phyloP scores from a whole-genome alignment of 1,140 invertebrate species.

The Drosophila kepulauana region DNA sequence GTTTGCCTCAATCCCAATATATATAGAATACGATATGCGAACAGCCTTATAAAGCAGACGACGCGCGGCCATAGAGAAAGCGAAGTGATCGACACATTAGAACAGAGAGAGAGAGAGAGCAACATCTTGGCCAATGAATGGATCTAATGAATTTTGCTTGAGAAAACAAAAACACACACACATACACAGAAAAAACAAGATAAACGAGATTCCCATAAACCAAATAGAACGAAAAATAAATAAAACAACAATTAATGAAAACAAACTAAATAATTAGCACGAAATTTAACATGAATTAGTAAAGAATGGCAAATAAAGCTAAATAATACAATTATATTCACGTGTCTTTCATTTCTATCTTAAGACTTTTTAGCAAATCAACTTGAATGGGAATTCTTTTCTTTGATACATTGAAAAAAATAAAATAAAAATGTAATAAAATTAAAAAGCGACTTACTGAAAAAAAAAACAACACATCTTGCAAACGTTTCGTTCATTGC shows the following conservation, averaged over 20 bases:
- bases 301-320: slow-evolving; percentile 33
- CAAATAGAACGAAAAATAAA: slow-evolving; percentile 27
- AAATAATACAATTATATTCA: slow-evolving; percentile 19
- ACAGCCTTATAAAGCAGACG: slow-evolving; percentile 21
- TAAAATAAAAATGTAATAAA: not conserved
- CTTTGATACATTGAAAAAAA: too few relatives aligned
- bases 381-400: too few relatives aligned
- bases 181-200: not conserved
- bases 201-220: slow-evolving; percentile 32
- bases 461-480: too few relatives aligned
- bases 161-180: not conserved
- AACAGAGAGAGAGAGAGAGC: not conserved
- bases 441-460: too few relatives aligned
- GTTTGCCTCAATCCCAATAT: not conserved
- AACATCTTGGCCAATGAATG: not conserved
- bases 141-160: slow-evolving; percentile 5
- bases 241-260: slow-evolving; percentile 21
- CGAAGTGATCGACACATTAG: not conserved
- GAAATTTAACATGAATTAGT: slow-evolving; percentile 50
- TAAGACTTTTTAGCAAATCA: not conserved
- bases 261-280: slow-evolving; percentile 48
- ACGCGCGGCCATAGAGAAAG: not conserved
- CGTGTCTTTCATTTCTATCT: slow-evolving; percentile 8
- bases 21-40: slow-evolving; percentile 21
- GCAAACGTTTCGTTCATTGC: not conserved